Evolutionary conservation across 1,140 invertebrate genomes (phyloP).

Genomic region (Hydropsyche tenuis): DNA sequence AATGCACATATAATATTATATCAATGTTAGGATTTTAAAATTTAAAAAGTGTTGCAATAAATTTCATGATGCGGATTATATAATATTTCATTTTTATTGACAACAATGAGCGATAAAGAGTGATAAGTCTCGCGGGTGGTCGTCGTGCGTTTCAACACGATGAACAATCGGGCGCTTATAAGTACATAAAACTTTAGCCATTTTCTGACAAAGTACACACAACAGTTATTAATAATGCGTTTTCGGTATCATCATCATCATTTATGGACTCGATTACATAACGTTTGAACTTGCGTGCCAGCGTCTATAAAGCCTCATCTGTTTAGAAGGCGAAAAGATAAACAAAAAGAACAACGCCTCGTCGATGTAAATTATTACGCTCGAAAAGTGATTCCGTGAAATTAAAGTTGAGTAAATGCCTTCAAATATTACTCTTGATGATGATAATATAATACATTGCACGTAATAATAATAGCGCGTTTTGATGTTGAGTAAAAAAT

Average conservation of each 20-base stretch:
- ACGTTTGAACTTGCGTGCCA: constrained; percentile 22
- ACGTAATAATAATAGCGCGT: not conserved
- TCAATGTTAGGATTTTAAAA: too few relatives aligned
- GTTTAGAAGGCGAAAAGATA: not conserved
- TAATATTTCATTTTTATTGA: too few relatives aligned
- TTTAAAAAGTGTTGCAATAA: too few relatives aligned
- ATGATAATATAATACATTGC: too few relatives aligned
- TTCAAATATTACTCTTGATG: too few relatives aligned
- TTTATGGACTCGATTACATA: constrained; percentile 32
- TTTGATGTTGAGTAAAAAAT: too few relatives aligned
- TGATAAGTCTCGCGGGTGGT: not conserved
- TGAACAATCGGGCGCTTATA: constrained; percentile 8
- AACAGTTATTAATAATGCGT: constrained; percentile 34
- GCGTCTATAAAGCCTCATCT: constrained; percentile 7
- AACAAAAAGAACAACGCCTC: not conserved
- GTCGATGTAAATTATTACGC: constrained; percentile 25
- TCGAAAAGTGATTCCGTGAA: constrained; percentile 30
- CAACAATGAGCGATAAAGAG: too few relatives aligned
- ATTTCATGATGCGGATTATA: too few relatives aligned
- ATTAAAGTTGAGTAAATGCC: constrained; percentile 31
- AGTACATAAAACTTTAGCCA: not conserved
- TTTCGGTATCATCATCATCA: constrained; percentile 41
- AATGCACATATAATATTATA: too few relatives aligned
- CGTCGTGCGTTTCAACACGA: not conserved
- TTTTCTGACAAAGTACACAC: constrained; percentile 21